Percentiles rank a stretch among this genome's conserved stretches.
Evolutionary conservation across 2,888 invertebrate species (phyloP).

Genomic region (Carpatolechia fugitivella): DNA sequence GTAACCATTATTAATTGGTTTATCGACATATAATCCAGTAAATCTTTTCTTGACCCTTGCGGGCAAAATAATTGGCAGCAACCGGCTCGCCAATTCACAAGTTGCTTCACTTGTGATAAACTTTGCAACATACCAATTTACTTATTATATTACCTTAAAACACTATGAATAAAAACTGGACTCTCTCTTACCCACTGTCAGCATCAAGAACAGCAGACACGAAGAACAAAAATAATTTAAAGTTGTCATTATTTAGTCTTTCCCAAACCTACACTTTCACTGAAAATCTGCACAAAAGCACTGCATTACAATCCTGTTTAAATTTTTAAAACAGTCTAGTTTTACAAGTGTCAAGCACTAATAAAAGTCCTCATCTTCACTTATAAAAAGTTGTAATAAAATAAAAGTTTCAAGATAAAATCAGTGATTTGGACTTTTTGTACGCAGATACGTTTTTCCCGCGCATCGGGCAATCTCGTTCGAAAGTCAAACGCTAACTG

Average conservation of each 20-base stretch:
- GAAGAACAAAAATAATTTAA: conserved; percentile 45
- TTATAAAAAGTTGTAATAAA: conserved; percentile 15
- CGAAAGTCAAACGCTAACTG: conserved; percentile 74
- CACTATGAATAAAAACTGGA: conserved; percentile 12
- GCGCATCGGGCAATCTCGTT: conserved; percentile 51
- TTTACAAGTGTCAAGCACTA: not conserved
- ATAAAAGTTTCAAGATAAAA: conserved; percentile 12
- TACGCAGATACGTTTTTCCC: conserved; percentile 30
- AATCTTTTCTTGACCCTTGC: conserved; percentile 3
- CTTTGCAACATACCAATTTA: no score
- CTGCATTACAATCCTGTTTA: conserved; percentile 41
- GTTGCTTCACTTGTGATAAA: not conserved
- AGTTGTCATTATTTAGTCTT: conserved; percentile 56
- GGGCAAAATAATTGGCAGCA: not conserved
- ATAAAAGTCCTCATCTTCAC: conserved; percentile 14
- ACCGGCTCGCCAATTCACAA: not conserved
- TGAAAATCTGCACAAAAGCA: conserved; percentile 43
- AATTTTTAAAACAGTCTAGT: conserved; percentile 16
- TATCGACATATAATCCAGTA: no score
- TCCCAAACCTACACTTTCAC: conserved; percentile 67
- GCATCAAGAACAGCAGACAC: conserved; percentile 51
- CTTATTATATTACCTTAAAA: not conserved
- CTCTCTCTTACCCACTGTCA: conserved; percentile 52
- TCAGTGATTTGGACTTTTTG: conserved; percentile 31
- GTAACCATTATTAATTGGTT: no score